These are phyloP conservation scores for Bujurquina vittata DNA, from an alignment of 2,113 vertebrate species.

Conservation along the genomic window DNA sequence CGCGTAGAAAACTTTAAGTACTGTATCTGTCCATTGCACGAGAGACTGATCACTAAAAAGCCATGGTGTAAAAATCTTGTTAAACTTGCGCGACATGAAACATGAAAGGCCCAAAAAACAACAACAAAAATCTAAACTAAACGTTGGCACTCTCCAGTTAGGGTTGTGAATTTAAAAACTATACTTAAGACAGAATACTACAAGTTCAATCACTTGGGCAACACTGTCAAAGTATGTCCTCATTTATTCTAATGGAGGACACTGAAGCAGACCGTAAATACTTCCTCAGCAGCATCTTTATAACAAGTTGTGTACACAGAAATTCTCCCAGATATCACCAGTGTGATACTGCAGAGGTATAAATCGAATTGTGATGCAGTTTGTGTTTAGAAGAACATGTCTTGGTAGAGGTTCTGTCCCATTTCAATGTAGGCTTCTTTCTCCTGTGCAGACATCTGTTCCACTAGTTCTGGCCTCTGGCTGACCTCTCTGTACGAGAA, in stretches of 20 bases:
- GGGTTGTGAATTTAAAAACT: neutral
- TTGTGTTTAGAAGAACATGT: slow-evolving; percentile 90
- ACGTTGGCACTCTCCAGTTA: slow-evolving; percentile 30
- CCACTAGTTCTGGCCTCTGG: slow-evolving; percentile 93
- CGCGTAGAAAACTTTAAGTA: neutral
- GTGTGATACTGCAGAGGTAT: neutral
- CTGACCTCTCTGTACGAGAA: slow-evolving; percentile 92
- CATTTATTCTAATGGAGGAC: neutral
- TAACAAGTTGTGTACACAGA: neutral
- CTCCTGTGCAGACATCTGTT: slow-evolving; percentile 94
- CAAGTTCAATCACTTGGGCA: neutral
- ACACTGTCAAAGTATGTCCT: slow-evolving; percentile 37
- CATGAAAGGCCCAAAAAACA: neutral
- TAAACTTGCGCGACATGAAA: neutral
- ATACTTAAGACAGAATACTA: slow-evolving; percentile 44
- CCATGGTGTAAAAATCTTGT: neutral
- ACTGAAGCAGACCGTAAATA: slow-evolving; percentile 15
- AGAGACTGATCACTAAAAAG: neutral
- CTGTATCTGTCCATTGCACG: neutral
- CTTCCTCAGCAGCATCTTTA: slow-evolving; percentile 25
- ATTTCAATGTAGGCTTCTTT: slow-evolving; percentile 97
- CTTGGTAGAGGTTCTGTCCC: slow-evolving; percentile 94
- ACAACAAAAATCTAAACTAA: neutral
- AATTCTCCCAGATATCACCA: neutral
- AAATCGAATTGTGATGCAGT: neutral